Conservation (phyloP, 2,888 invertebrate genomes). For the Epistrophe eligans region DNA sequence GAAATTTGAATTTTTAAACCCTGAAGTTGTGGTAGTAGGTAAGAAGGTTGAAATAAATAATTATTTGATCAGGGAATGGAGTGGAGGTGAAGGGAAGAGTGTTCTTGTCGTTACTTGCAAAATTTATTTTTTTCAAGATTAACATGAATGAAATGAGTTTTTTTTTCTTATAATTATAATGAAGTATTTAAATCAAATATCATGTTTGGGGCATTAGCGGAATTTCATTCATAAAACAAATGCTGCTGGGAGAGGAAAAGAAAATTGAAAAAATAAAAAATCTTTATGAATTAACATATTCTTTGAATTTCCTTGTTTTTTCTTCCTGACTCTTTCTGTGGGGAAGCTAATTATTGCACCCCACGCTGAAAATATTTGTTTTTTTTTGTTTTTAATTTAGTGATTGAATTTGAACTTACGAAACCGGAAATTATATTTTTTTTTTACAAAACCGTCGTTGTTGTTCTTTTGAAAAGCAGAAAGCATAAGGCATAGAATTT, state of each 20-base stretch:
- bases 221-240: not conserved
- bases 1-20: slow-evolving; percentile 12
- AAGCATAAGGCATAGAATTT: not conserved
- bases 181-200: slow-evolving; percentile 4
- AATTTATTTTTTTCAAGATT: not conserved
- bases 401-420: slow-evolving; percentile 1
- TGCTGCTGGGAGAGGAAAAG: not conserved
- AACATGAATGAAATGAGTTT: slow-evolving; percentile 1
- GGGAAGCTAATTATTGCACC: not conserved
- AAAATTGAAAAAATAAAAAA: not conserved
- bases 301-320: not conserved
- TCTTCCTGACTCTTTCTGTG: not conserved
- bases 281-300: slow-evolving; percentile 2
- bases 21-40: not conserved
- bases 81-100: not conserved
- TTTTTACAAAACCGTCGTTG: not conserved
- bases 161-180: not conserved
- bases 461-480: not conserved
- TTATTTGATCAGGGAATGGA: not conserved
- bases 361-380: not conserved
- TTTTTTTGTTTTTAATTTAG: not conserved
- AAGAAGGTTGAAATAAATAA: slow-evolving; percentile 14
- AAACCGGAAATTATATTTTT: slow-evolving; percentile 5
- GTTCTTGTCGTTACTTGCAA: slow-evolving; percentile 5
- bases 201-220: not conserved